phyloP scores from a whole-genome alignment of 2,797 vertebrate genomes.

The Lepidocolaptes lacrymiger region DNA sequence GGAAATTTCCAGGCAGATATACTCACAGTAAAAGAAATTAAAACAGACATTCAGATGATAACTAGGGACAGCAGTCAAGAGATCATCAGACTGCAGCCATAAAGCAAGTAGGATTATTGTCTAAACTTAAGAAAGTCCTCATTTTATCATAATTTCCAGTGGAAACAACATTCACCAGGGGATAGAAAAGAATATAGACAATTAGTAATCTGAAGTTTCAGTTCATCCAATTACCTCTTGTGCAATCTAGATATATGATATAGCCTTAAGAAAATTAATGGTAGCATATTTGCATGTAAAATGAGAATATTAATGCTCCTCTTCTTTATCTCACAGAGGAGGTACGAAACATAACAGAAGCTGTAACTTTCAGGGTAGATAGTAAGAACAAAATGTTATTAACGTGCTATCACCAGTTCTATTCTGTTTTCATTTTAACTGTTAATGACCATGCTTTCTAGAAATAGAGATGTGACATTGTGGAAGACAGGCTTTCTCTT shows the following conservation, averaged over 20 bases:
- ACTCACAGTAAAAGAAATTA: not conserved
- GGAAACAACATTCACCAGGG: not conserved
- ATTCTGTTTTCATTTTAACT: not conserved
- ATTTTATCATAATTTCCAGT: not conserved
- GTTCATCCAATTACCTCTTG: not conserved
- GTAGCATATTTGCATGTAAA: not conserved
- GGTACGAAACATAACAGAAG: not conserved
- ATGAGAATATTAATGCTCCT: not conserved
- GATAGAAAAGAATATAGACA: not conserved
- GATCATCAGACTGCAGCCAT: not conserved
- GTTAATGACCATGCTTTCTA: not conserved
- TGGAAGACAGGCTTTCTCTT: not conserved
- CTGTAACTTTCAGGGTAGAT: not conserved
- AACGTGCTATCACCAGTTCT: not conserved
- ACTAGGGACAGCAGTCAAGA: not conserved
- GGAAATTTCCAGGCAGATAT: constrained; percentile 13
- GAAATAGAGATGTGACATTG: not conserved
- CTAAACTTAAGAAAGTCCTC: not conserved
- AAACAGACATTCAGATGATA: not conserved
- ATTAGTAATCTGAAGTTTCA: not conserved
- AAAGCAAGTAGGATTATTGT: not conserved
- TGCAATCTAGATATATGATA: not conserved
- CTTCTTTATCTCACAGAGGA: not conserved
- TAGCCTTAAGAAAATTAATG: not conserved
- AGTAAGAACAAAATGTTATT: not conserved